These are phyloP conservation scores for Pseudomugil tenellus DNA, from an alignment of 2,797 vertebrate genomes.

Conservation along the genomic window DNA sequence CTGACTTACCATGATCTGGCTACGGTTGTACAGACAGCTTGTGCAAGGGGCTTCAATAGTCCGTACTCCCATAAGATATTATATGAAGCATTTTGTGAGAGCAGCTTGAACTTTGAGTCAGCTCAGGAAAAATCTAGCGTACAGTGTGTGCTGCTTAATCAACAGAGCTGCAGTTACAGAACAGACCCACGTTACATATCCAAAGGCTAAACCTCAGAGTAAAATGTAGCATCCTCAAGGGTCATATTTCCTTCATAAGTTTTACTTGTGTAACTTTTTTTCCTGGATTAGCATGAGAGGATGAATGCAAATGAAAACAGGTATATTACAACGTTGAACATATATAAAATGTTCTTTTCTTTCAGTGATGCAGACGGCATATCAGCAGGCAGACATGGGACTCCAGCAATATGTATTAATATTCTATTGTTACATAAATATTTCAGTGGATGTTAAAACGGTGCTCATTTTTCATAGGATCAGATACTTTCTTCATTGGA, in stretches of 20 bases:
- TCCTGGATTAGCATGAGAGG: slow-evolving; percentile 39
- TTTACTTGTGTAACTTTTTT: slow-evolving; percentile 22
- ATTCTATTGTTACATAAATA: slow-evolving; percentile 68
- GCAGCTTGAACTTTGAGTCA: slow-evolving; percentile 10
- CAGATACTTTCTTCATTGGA: slow-evolving; percentile 62
- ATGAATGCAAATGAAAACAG: slow-evolving; percentile 55
- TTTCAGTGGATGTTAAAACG: slow-evolving; percentile 64
- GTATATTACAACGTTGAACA: slow-evolving; percentile 62
- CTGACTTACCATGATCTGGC: no score
- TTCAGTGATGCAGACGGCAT: slow-evolving; percentile 45
- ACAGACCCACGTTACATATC: slow-evolving; percentile 11
- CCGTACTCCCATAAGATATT: no score
- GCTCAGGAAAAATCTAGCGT: slow-evolving; percentile 24
- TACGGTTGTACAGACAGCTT: no score
- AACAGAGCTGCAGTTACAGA: slow-evolving; percentile 30
- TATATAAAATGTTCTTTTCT: slow-evolving; percentile 40
- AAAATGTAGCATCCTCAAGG: slow-evolving; percentile 40
- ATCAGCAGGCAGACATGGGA: slow-evolving; percentile 50
- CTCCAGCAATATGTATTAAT: slow-evolving; percentile 74
- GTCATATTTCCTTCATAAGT: slow-evolving; percentile 57
- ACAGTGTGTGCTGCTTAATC: slow-evolving; percentile 37
- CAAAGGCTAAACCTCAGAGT: slow-evolving; percentile 32
- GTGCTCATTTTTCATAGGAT: slow-evolving; percentile 65
- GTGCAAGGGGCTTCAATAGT: no score
- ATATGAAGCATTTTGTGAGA: no score